Base-by-base conservation (phyloP, 2,888 invertebrate species). In the Trachelus troglodyta region DNA sequence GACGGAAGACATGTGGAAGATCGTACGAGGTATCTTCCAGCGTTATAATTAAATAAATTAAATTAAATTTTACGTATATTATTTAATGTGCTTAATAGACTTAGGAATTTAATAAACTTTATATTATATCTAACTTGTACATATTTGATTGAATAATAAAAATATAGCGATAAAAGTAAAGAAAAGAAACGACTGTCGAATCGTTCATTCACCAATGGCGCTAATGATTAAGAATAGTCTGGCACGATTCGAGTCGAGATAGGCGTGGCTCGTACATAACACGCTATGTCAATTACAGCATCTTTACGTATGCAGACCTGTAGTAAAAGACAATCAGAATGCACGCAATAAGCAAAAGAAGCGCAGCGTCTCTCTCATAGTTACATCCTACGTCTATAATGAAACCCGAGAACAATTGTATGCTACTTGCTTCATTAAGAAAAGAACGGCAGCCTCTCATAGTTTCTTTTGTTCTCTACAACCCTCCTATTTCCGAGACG, bases 241-340 rank as follows among this genome's bases (percentile, higher is more conserved):
- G 0, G 2, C 6, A 56, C 40, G 23, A 56, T 56, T 56, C 40
- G 40, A 23, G 6, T 23, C 40, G 23, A 56, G 40, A 56, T 56
- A 23, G 40, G 23, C 6, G 15, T 56, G 40, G 40, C 40, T 56
- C 40, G 4, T 56, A 23, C 40, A 56, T 56, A 56, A 56, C 40
- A 56, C 40, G 40, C 40, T 23, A 56, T 56, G 23, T 71, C 31
- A 71, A 33, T 31, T 71, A 12, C 71, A 33, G 71, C 11, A 33
- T 33, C 71, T 71, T 71, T 33, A 31, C 33, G 71, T 31, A 71
- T 33, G 71, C 33, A 71, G 71, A 71, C 30, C 71, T 30, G 33
- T 71, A 71, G 71, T 71, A 33, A 71, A 30, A 71, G 33, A 71
- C 71, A 71, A 33, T 33, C 31, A 71, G 31, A 33, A 71, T 71